A percentile compares a stretch with the other conserved stretches of the same genome.
Evolutionary conservation across 2,797 vertebrate genomes (phyloP).

Genomic region (Heterohyrax brucei): DNA sequence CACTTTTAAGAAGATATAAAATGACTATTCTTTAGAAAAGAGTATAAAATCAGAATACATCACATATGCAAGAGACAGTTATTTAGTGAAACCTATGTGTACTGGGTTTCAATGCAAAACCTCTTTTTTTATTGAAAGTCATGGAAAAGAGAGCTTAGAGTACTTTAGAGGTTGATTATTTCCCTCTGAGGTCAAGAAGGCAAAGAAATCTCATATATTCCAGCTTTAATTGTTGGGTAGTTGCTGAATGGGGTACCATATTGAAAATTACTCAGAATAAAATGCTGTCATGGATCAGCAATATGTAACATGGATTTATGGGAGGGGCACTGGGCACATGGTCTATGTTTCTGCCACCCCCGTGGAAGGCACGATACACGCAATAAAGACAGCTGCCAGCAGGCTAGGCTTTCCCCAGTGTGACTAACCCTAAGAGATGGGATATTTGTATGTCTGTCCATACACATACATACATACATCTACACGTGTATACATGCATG

Average conservation of each 20-base stretch:
- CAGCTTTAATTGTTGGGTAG: background rate
- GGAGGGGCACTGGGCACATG: accelerated
- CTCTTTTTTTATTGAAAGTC: background rate
- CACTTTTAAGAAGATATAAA: constrained; percentile 1
- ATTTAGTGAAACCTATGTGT: background rate
- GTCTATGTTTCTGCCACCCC: background rate
- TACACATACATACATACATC: background rate
- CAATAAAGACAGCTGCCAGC: background rate
- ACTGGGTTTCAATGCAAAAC: background rate
- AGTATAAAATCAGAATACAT: background rate
- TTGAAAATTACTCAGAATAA: background rate
- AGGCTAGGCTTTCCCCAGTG: background rate
- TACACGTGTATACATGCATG: background rate
- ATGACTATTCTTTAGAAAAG: background rate
- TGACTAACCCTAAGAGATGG: background rate
- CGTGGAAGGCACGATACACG: background rate
- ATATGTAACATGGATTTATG: background rate
- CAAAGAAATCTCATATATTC: background rate
- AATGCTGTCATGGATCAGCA: background rate
- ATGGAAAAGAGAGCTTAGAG: background rate
- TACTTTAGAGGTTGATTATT: background rate
- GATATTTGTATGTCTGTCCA: accelerated
- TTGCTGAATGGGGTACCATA: no score
- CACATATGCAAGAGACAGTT: background rate
- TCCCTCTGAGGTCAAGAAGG: background rate